Conservation (phyloP, 2,797 vertebrate genomes). For the Gymnothorax javanicus region DNA sequence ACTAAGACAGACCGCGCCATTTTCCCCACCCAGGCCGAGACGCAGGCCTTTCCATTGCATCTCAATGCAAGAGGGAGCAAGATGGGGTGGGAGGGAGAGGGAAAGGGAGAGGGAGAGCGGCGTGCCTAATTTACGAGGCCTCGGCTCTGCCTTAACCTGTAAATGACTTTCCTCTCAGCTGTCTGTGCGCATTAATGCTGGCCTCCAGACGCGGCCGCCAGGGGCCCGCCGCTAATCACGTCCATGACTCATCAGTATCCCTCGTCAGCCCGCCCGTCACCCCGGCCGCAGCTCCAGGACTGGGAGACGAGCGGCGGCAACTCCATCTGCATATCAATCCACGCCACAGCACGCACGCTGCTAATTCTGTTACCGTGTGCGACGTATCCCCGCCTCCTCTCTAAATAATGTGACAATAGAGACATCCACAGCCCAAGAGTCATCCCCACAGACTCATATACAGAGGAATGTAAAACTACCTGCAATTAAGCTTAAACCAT, state of each 20-base stretch:
- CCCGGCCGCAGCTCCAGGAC: background rate
- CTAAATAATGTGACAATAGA: background rate
- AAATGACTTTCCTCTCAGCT: constrained; percentile 42
- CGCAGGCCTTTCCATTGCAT: background rate
- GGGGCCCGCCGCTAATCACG: background rate
- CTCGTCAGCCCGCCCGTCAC: background rate
- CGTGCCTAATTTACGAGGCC: constrained; percentile 23
- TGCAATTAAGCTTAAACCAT: background rate
- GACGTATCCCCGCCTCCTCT: constrained; percentile 8
- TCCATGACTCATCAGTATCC: constrained; percentile 8
- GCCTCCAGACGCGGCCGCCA: constrained; percentile 35
- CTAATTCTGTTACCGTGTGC: constrained; percentile 31
- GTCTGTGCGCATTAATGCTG: constrained; percentile 48
- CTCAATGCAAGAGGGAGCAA: background rate
- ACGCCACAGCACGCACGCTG: constrained; percentile 27
- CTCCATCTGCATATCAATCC: constrained; percentile 8
- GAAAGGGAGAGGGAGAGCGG: background rate
- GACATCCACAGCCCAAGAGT: background rate
- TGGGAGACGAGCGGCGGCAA: background rate
- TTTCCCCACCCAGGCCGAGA: background rate
- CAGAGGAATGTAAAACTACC: background rate
- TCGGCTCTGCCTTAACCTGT: constrained; percentile 30
- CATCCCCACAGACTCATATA: background rate
- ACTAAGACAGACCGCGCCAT: background rate
- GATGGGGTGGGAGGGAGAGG: background rate